Percentiles rank a stretch among this genome's conserved stretches.
Evolutionary conservation across 2,113 vertebrate species (phyloP).

Genomic region (Geococcyx californianus): DNA sequence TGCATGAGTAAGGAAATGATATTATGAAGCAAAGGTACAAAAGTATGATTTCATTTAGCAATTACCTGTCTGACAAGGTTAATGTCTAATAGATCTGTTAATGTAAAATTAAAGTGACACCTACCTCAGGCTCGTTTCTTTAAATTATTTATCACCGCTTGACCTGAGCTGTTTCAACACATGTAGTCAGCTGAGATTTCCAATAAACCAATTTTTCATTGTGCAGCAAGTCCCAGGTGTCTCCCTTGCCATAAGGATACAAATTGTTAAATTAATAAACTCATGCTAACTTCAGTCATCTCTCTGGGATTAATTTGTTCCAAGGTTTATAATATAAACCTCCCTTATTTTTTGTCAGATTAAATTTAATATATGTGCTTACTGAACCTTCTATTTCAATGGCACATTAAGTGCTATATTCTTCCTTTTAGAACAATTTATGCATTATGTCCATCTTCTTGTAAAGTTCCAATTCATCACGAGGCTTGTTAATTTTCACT

Average conservation of each 20-base stretch:
- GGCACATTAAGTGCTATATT: not conserved
- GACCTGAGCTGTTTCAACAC: slow-evolving; percentile 11
- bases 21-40: not conserved
- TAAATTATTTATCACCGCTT: slow-evolving; percentile 24
- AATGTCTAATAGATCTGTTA: slow-evolving; percentile 18
- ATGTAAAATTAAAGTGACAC: slow-evolving; percentile 40
- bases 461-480: not conserved
- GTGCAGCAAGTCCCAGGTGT: not conserved
- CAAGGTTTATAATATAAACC: not conserved
- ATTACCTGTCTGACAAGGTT: slow-evolving; percentile 19
- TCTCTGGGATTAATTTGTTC: slow-evolving; percentile 7
- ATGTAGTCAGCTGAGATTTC: not conserved
- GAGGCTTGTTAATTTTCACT: not conserved
- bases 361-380: not conserved
- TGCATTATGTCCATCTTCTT: not conserved
- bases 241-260: not conserved
- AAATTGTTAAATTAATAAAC: slow-evolving; percentile 11
- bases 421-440: not conserved
- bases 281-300: not conserved
- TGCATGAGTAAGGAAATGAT: not conserved
- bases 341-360: slow-evolving; percentile 1
- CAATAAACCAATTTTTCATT: slow-evolving; percentile 14
- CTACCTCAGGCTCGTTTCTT: not conserved
- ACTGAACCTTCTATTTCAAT: not conserved
- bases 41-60: slow-evolving; percentile 34